phyloP scores from a whole-genome alignment of 92 coral and sea anemone species.

The Porites rus region DNA sequence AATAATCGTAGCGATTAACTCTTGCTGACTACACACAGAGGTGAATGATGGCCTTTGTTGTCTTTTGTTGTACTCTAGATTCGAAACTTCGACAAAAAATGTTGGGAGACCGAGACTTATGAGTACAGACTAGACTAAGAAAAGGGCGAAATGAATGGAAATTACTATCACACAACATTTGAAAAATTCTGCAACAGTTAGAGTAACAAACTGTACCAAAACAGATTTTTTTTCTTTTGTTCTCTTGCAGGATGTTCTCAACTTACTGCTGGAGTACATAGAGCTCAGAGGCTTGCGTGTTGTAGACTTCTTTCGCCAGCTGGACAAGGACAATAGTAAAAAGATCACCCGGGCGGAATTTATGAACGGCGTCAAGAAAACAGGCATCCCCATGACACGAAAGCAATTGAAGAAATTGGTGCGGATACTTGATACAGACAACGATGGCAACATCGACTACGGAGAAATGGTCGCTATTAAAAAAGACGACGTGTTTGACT shows the following conservation, averaged over 20 bases:
- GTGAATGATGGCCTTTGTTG: no score
- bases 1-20: no score
- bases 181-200: no score
- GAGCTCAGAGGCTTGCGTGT: conserved; percentile 94
- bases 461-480: conserved; percentile 93
- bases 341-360: conserved; percentile 90
- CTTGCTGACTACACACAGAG: no score
- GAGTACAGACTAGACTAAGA: no score
- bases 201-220: no score
- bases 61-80: no score
- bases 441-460: conserved; percentile 94
- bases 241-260: conserved; percentile 84
- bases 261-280: conserved; percentile 92
- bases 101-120: no score
- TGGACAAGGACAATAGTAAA: conserved; percentile 93
- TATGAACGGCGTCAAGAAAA: conserved; percentile 90
- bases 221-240: no score
- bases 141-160: no score
- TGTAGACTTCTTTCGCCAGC: conserved; percentile 89
- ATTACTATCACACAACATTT: no score
- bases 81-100: no score
- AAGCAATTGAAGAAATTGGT: conserved; percentile 88
- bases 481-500: conserved; percentile 81
- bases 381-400: conserved; percentile 95
- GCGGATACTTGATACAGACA: conserved; percentile 84